These are phyloP conservation scores for Melanogrammus aeglefinus DNA, from an alignment of 2,797 vertebrate species.

Conservation along the genomic window DNA sequence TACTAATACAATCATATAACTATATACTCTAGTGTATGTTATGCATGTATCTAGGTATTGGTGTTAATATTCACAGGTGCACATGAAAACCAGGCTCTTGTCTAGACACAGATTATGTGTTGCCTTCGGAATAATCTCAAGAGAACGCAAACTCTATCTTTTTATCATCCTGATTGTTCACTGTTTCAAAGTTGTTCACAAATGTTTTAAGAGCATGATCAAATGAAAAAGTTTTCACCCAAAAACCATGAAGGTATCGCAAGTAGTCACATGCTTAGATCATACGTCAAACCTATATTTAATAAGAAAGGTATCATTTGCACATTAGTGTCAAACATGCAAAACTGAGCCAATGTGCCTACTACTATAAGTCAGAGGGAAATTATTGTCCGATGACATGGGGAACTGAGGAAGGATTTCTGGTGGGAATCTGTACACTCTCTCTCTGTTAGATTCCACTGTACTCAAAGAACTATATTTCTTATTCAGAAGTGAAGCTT, in stretches of 20 bases:
- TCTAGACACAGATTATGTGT: not conserved
- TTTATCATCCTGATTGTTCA: not conserved
- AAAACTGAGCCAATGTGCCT: not conserved
- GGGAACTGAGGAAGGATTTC: not conserved
- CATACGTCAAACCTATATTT: too few relatives aligned
- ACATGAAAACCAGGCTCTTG: not conserved
- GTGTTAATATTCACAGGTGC: too few relatives aligned
- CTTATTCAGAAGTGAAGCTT: slow-evolving; percentile 36
- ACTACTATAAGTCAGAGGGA: not conserved
- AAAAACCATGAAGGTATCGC: not conserved
- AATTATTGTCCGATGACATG: not conserved
- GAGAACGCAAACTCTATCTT: not conserved
- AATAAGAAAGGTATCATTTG: not conserved
- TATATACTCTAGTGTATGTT: not conserved
- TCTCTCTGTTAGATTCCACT: not conserved
- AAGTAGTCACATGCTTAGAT: not conserved
- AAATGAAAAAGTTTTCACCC: not conserved
- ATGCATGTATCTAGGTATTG: not conserved
- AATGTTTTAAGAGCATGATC: too few relatives aligned
- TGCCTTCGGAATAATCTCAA: not conserved
- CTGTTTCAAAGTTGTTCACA: not conserved
- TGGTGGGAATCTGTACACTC: not conserved
- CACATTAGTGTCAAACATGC: not conserved
- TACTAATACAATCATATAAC: not conserved
- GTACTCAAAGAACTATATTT: slow-evolving; percentile 14